Conservation (phyloP, 2,797 vertebrate genomes). For the Sebastes wilsoni region DNA sequence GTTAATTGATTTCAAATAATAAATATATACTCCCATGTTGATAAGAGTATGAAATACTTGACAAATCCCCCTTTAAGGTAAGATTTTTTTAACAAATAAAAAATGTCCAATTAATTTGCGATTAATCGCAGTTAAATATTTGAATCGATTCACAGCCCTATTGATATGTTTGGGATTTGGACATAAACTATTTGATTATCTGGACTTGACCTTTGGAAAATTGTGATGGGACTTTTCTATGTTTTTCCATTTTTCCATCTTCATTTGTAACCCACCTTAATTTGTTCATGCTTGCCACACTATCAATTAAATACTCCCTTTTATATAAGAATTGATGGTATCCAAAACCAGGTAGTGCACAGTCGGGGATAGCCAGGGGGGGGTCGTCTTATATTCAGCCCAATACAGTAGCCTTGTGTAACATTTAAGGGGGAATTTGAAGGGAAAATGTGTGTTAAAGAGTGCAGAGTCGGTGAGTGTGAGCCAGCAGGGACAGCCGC, state of each 20-base stretch:
- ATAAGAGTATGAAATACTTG: background rate
- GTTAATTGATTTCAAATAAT: too few relatives aligned
- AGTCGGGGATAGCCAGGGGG: too few relatives aligned
- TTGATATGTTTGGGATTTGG: background rate
- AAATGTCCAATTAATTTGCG: background rate
- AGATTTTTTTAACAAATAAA: background rate
- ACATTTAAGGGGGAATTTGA: background rate
- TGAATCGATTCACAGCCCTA: background rate
- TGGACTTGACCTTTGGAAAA: background rate
- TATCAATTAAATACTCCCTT: background rate
- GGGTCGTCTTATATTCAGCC: background rate
- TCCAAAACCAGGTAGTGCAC: background rate
- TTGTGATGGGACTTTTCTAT: too few relatives aligned
- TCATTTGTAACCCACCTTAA: background rate
- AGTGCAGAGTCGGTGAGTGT: background rate
- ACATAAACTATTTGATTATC: background rate
- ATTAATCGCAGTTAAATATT: background rate
- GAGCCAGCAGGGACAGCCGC: background rate
- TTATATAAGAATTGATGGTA: background rate
- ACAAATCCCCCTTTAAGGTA: background rate
- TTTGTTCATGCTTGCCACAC: background rate
- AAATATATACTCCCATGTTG: too few relatives aligned
- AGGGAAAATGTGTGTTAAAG: rapidly evolving
- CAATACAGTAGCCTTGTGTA: background rate
- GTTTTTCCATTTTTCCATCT: background rate